Evolutionary conservation across 2,113 vertebrate species (phyloP).

Genomic region (Sialia sialis): DNA sequence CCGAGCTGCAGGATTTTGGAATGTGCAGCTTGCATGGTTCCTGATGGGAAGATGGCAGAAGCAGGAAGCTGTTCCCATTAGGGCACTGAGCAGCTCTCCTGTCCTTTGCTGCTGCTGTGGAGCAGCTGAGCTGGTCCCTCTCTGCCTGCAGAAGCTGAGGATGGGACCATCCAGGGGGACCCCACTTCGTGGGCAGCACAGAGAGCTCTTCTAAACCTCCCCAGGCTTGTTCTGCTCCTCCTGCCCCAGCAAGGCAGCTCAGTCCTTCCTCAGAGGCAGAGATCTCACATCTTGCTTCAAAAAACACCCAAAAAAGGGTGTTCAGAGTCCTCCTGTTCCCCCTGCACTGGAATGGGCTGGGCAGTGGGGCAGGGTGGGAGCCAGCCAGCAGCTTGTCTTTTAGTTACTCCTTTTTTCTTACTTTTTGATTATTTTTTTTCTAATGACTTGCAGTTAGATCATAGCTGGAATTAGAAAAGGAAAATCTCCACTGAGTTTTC

Average conservation of each 20-base stretch:
- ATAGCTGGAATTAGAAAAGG: conserved; percentile 48
- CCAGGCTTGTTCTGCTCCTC: background rate
- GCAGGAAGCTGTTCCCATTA: conserved; percentile 20
- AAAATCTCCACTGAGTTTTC: background rate
- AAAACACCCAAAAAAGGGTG: too few relatives aligned
- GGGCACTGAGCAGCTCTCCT: background rate
- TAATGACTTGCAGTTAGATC: conserved; percentile 36
- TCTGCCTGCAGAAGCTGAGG: background rate
- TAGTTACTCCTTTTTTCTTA: background rate
- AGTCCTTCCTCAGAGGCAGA: background rate
- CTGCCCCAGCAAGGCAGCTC: background rate
- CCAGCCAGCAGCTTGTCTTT: background rate
- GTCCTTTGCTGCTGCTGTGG: accelerated
- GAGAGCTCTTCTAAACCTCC: background rate
- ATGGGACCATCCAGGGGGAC: background rate
- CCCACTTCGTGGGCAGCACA: accelerated
- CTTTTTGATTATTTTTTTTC: background rate
- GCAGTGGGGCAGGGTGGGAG: background rate
- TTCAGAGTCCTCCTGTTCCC: background rate
- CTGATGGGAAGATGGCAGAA: conserved; percentile 9
- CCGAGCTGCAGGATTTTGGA: background rate
- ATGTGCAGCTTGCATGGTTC: background rate
- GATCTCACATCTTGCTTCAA: background rate
- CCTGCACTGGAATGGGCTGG: background rate
- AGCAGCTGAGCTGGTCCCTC: background rate